Percentiles rank a stretch among this genome's conserved stretches.
phyloP scores from a whole-genome alignment of 2,888 invertebrate species.

The Xiphydria camelus region DNA sequence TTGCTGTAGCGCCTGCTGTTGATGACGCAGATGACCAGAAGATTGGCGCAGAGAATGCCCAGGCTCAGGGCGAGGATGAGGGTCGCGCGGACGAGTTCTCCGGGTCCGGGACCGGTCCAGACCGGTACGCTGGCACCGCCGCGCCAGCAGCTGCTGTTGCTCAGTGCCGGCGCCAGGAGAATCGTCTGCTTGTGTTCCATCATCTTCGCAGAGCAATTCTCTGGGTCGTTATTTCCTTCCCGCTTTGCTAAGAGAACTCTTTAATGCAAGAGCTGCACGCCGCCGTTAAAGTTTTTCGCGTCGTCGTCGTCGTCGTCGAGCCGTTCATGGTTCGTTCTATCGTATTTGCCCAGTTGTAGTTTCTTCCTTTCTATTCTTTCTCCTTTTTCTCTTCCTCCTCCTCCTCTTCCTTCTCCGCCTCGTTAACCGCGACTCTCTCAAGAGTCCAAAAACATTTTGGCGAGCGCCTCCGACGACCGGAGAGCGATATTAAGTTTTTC shows the following conservation, averaged over 20 bases:
- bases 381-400: slow-evolving; percentile 5
- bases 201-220: slow-evolving; percentile 58
- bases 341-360: no score
- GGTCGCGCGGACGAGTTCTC: slow-evolving; percentile 76
- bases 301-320: no score
- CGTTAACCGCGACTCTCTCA: slow-evolving; percentile 9
- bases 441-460: no score
- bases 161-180: slow-evolving; percentile 77
- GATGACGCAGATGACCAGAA: slow-evolving; percentile 79
- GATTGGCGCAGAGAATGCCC: slow-evolving; percentile 79
- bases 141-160: slow-evolving; percentile 82
- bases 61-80: slow-evolving; percentile 76
- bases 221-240: neutral
- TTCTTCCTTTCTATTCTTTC: slow-evolving; percentile 2
- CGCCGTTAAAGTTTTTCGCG: neutral
- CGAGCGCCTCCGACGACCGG: no score
- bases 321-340: no score
- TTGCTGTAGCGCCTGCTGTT: slow-evolving; percentile 83
- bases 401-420: slow-evolving; percentile 5
- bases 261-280: neutral
- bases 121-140: slow-evolving; percentile 62
- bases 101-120: slow-evolving; percentile 66
- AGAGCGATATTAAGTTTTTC: no score
- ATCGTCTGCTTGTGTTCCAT: slow-evolving; percentile 72
- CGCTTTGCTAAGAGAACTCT: slow-evolving; percentile 9